Base-by-base conservation (phyloP, 2,113 vertebrate genomes). In the Limanda limanda region DNA sequence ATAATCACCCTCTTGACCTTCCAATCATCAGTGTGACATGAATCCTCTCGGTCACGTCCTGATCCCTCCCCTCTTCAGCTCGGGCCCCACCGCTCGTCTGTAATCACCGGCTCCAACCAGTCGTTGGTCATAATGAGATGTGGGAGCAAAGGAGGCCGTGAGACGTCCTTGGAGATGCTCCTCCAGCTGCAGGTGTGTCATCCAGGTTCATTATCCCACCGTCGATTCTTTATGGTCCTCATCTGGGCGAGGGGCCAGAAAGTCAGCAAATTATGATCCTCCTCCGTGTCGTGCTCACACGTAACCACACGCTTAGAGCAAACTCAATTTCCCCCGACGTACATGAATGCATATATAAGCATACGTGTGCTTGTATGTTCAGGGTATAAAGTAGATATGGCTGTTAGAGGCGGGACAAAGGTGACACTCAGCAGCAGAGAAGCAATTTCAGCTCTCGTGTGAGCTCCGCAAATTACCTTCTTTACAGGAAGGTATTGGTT, bases 1-100 rank as follows among this genome's bases (percentile, higher is more conserved):
- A 82, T 66, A 71, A 81, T 73, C 77, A 76, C 69, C 59, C 58
- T 73, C 70, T 78, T 88, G 88, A 88, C 89, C 91, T 89, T 84
- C 66, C 55, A 13, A 48, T 64, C 37, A 58, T 76, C 57, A 40
- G 45, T 69, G 70, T 82, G 71, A 67, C 75, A 61, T 3, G 0
- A 79, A 74, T 84, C 58, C 0, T 11, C 40, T 42, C 40, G 2
- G 40, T 10, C 35, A 37, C 35, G 35, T 68, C 59, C 56, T 10
- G 40, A 79, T 52, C 66, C 54, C 52, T 21, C 42, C 12, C 42
- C 14, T 45, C 35, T 37, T 37, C 35, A 13, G 40, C 40, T 40
- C 40, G 2, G 3, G 11, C 40, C 45, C 75, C 25, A 14, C 59
- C 25, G 9, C 59, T 56, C 61, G 24, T 47, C 78, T 79, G 75